Conservation (phyloP, 2,113 vertebrate genomes). For the Hemichromis elongatus region DNA sequence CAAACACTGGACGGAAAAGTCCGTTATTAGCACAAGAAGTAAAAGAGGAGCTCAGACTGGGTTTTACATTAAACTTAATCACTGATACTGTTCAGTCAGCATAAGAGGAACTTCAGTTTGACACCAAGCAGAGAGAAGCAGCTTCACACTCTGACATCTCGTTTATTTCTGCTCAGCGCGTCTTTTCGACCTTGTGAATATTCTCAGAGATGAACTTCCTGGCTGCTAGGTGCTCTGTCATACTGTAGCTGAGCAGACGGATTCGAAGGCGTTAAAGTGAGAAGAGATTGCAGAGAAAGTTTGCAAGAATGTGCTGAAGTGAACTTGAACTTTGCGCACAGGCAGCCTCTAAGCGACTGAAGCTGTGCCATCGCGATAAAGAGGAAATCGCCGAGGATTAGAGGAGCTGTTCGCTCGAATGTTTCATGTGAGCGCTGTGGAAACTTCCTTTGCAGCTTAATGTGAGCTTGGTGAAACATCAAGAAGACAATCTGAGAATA, state of each 20-base stretch:
- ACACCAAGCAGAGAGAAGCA: not conserved
- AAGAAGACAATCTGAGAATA: too few species aligned
- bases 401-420: not conserved
- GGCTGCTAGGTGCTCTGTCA: not conserved
- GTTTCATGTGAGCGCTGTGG: not conserved
- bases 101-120: not conserved
- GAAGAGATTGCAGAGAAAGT: not conserved
- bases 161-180: not conserved
- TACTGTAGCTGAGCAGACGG: not conserved
- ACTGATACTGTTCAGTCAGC: not conserved
- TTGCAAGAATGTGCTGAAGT: not conserved
- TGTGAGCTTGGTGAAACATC: not conserved
- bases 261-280: not conserved
- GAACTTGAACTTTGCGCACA: not conserved
- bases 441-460: not conserved
- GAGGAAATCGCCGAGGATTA: not conserved
- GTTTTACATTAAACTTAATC: not conserved
- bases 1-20: not conserved
- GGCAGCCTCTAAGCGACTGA: not conserved
- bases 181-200: too few species aligned
- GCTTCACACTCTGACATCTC: not conserved
- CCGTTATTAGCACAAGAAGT: not conserved
- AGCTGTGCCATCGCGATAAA: not conserved
- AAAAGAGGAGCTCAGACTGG: accelerated
- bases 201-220: not conserved